A percentile compares a stretch with the other conserved stretches of the same genome.
Evolutionary conservation across 2,113 vertebrate species (phyloP).

Genomic region (Corvus cornix): DNA sequence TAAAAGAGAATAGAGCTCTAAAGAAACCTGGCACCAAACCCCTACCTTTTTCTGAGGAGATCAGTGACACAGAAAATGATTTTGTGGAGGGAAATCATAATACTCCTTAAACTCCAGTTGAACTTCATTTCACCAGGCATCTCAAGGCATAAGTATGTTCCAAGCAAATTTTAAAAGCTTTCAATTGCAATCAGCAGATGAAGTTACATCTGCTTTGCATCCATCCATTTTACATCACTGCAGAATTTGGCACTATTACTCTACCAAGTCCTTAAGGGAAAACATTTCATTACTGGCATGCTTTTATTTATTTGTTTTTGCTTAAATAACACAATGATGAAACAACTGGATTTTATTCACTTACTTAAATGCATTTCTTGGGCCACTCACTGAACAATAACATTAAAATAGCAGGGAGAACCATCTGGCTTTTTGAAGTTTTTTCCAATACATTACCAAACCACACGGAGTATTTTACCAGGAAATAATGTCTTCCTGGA

Average conservation of each 20-base stretch:
- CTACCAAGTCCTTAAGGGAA: slow-evolving; percentile 57
- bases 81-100: neutral
- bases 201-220: slow-evolving; percentile 81
- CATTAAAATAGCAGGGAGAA: slow-evolving; percentile 51
- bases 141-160: slow-evolving; percentile 53
- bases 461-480: slow-evolving; percentile 51
- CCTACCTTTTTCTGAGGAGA: neutral
- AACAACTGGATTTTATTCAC: slow-evolving; percentile 60
- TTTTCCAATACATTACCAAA: slow-evolving; percentile 60
- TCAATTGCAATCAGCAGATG: slow-evolving; percentile 67
- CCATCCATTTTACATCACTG: slow-evolving; percentile 68
- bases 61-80: neutral
- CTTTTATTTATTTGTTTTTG: slow-evolving; percentile 74
- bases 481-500: slow-evolving; percentile 58
- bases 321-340: slow-evolving; percentile 57
- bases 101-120: slow-evolving; percentile 59
- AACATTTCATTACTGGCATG: slow-evolving; percentile 67
- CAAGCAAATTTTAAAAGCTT: slow-evolving; percentile 71
- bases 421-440: slow-evolving; percentile 70
- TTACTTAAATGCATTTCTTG: slow-evolving; percentile 66
- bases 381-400: slow-evolving; percentile 53
- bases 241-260: slow-evolving; percentile 69
- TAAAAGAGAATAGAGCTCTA: neutral
- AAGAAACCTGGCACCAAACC: neutral
- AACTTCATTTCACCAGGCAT: slow-evolving; percentile 56